Percentiles rank a stretch among this genome's conserved stretches.
phyloP scores from a whole-genome alignment of 2,888 invertebrate genomes.

The Chalcis sispes region DNA sequence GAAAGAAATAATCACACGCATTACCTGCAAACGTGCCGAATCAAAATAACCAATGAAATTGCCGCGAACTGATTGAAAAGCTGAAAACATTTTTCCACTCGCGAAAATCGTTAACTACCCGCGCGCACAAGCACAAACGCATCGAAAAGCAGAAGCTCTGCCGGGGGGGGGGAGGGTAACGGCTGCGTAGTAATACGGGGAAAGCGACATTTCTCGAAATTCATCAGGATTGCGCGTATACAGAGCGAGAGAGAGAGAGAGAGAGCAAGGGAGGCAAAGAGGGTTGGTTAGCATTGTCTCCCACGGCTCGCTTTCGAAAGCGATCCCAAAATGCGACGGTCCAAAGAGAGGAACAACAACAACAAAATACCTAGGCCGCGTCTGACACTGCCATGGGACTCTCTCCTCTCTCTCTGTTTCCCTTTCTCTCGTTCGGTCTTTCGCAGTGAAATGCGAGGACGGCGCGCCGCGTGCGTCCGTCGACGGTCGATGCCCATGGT shows the following conservation, averaged over 20 bases:
- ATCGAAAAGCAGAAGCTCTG: neutral
- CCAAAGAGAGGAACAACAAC: constrained; percentile 27
- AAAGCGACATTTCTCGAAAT: constrained; percentile 39
- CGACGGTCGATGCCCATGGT: no score
- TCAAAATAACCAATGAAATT: no score
- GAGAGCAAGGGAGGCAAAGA: no score
- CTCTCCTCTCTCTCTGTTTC: no score
- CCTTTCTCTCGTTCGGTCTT: no score
- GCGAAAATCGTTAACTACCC: neutral
- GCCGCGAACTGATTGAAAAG: no score
- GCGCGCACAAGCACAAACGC: neutral
- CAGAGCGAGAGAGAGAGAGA: neutral
- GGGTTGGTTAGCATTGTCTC: constrained; percentile 9
- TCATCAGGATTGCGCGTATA: constrained; percentile 40
- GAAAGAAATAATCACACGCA: no score
- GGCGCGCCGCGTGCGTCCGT: constrained; percentile 69
- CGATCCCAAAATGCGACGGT: neutral
- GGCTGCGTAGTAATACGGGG: neutral
- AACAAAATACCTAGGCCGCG: constrained; percentile 69
- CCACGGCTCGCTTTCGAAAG: constrained; percentile 10
- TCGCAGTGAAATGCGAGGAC: no score
- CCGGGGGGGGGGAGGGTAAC: no score
- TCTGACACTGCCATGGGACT: constrained; percentile 57
- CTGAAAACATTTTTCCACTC: no score
- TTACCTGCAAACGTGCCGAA: no score